Evolutionary conservation across 1,140 invertebrate species (phyloP), one percentile per base, ranked within the genome.

Genomic region (Drosophila bipectinata): DNA sequence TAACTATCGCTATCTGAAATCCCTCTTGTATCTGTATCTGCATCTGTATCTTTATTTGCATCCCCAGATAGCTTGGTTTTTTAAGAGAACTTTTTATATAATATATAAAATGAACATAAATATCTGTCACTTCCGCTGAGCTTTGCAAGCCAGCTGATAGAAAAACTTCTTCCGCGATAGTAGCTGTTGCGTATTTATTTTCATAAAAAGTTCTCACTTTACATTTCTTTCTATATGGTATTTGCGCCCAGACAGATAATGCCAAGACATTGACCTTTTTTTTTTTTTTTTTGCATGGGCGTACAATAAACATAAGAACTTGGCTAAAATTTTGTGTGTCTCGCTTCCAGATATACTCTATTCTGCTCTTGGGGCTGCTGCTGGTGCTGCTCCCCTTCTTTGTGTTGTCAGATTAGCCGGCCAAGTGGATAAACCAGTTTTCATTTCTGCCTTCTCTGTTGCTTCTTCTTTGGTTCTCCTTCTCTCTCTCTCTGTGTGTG

Each of bases 361-460:
- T 28, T 15, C 48, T 57, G 14, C 32, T 39, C 51, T 69, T 15
- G 15, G 41, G 55, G 39, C 68, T 30, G 21, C 21, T 21, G 37
- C 34, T 41, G 39, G 5, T 10, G 39, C n/a, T 26, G 49, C 64
- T 68, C 44, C 37, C 30, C 15, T 58, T 64, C 54, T 69, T 69
- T 69, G 67, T 69, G 67, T 69, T 69, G 67, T 69, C 67, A 69
- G 67, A 69, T 69, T 69, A 69, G 67, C 63, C 67, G 67, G 67
- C 67, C 67, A 69, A 69, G 67, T 69, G 67, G 67, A 69, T 69
- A 69, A 69, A 69, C 67, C 67, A 69, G 67, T 69, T 69, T 69
- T 69, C 63, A 51, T 24, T 49, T 56, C 44, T 30, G 64, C 52
- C 63, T 68, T 47, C 63, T 47, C 44, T 12, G 49, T 24, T 26